These are phyloP conservation scores for Centruroides vittatus DNA, from an alignment of 1,140 invertebrate species.

Conservation along the genomic window DNA sequence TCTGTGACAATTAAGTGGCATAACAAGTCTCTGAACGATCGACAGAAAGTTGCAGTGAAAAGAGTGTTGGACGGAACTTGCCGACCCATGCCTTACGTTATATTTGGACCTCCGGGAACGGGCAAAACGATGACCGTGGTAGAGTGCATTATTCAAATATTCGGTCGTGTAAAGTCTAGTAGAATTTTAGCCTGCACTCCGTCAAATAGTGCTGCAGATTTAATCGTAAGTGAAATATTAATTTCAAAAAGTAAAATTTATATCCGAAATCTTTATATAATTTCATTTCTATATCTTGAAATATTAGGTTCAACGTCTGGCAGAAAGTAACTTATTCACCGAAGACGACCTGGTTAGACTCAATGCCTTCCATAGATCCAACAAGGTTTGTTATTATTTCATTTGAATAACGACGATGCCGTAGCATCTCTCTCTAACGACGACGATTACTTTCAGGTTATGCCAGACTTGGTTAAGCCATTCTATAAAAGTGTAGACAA, in stretches of 20 bases:
- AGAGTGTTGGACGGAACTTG: slow-evolving; percentile 50
- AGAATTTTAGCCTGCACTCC: slow-evolving; percentile 68
- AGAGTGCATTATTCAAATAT: slow-evolving; percentile 61
- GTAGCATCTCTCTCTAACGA: no score
- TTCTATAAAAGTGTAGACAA: slow-evolving; percentile 43
- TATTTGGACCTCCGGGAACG: slow-evolving; percentile 91
- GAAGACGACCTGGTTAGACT: slow-evolving; percentile 21
- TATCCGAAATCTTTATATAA: no score
- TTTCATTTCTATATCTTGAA: no score
- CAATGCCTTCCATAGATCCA: slow-evolving; percentile 28
- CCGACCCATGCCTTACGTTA: slow-evolving; percentile 66
- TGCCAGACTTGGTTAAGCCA: slow-evolving; percentile 39
- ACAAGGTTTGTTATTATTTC: slow-evolving; percentile 1
- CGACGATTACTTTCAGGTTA: not conserved
- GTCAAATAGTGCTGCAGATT: slow-evolving; percentile 74
- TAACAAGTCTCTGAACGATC: slow-evolving; percentile 55
- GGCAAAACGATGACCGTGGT: slow-evolving; percentile 89
- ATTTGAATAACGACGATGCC: no score
- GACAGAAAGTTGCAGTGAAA: slow-evolving; percentile 59
- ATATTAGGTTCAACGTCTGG: slow-evolving; percentile 1
- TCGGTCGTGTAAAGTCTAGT: slow-evolving; percentile 14
- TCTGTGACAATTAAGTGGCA: slow-evolving; percentile 39
- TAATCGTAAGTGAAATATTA: slow-evolving; percentile 33
- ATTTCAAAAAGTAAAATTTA: no score
- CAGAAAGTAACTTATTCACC: slow-evolving; percentile 9